Evolutionary conservation across 2,888 invertebrate genomes (phyloP), one percentile per base, ranked within the genome.

Genomic region (Trissoscelio sp.): DNA sequence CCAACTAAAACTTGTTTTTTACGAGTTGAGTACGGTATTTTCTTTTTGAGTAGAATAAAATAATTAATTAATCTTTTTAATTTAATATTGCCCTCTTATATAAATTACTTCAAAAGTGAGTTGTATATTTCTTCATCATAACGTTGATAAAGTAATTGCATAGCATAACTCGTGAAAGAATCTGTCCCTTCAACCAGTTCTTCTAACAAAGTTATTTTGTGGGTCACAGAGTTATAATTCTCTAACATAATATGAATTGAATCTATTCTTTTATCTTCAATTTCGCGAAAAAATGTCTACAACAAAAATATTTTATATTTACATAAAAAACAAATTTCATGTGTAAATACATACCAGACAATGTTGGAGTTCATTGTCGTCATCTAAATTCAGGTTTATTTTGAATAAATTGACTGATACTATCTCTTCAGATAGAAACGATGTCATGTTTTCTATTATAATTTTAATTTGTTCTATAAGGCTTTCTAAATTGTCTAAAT

Each of bases 171-270:
- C 57, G 92, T 93, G 0, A 97, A 97, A 0, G 96, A 95, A 84
- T 95, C 95, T 0, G 96, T 95, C 79, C 95, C 95, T 16, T 97
- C 93, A 0, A 97, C 96, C 22, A 98, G 92, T 81, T 95, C 96
- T 91, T 98, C 98, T 81, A 98, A 91, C 91, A 97, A 97, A 86
- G 95, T 95, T 9, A 98, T 92, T 73, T 97, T 94, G 0, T 97
- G 97, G 0, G 96, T 95, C 46, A 97, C 93, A 0, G 96, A 95
- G 53, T 95, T 94, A 88, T 97, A 97, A n/a, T 95, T 93, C 53
- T 94, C 94, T 0, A 94, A 92, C 89, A 97, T 93, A 3, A 93
- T 91, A 1, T 95, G 94, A 5, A 95, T 92, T 57, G 95, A 94
- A 72, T 94, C 94, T 0, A 94, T 93, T 0, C 97, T 75, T 34